Conservation (phyloP, 2,113 vertebrate species). For the Cheirogaleus medius region DNA sequence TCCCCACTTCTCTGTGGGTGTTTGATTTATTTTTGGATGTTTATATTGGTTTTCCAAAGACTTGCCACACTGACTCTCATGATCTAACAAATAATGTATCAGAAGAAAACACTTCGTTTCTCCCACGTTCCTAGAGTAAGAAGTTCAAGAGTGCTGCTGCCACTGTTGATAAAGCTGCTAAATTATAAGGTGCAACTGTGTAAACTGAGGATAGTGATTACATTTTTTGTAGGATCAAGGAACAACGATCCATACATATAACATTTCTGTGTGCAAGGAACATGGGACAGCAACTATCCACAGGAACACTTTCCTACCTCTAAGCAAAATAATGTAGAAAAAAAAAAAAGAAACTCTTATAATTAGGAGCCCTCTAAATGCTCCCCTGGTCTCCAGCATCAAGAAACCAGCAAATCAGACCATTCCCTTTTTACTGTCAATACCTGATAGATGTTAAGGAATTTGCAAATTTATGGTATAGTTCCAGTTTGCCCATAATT, state of each 20-base stretch:
- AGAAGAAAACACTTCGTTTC: conserved; percentile 31
- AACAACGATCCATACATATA: not conserved
- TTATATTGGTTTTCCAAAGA: conserved; percentile 32
- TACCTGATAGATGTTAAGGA: not conserved
- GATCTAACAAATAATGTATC: conserved; percentile 9
- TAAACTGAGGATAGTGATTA: not conserved
- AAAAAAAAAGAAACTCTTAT: not conserved
- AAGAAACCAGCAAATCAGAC: not conserved
- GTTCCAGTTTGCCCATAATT: conserved; percentile 1
- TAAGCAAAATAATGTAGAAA: not conserved
- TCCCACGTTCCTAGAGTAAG: not conserved
- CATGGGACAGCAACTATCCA: too few species aligned
- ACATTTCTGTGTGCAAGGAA: not conserved
- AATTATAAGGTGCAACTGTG: not conserved
- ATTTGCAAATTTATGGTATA: not conserved
- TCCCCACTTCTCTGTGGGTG: not conserved
- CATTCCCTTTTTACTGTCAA: not conserved
- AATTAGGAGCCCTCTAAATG: not conserved
- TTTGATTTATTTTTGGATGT: conserved; percentile 47
- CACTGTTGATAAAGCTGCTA: not conserved
- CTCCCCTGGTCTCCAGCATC: not conserved
- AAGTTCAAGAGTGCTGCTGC: not conserved
- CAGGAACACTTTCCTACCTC: not conserved
- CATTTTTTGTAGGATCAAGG: not conserved
- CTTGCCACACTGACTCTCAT: not conserved